Conservation (phyloP, 2,113 vertebrate genomes). For the Hippocampus mohnikei region DNA sequence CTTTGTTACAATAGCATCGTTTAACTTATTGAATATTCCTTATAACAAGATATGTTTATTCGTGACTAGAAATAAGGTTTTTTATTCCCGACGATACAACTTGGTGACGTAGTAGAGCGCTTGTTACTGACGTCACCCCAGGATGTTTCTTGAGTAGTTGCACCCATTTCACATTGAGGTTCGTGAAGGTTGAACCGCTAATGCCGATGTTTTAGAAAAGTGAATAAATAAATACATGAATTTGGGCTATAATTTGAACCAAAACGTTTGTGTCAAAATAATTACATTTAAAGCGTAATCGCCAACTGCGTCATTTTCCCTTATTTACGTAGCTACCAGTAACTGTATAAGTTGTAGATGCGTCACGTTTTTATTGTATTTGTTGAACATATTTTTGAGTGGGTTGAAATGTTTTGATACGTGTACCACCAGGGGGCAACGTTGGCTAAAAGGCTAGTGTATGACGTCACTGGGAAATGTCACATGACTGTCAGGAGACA, state of each 20-base stretch:
- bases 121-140: background rate
- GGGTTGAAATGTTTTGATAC: background rate
- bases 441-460: accelerated
- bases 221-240: too few species aligned
- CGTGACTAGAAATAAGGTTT: background rate
- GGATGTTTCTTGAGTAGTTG: background rate
- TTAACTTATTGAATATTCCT: background rate
- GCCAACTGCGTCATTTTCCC: background rate
- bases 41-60: too few species aligned
- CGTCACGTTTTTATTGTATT: background rate
- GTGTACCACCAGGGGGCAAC: constrained; percentile 5
- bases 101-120: background rate
- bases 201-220: too few species aligned
- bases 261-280: background rate
- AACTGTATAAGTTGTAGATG: background rate
- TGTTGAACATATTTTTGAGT: background rate
- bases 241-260: background rate
- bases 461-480: background rate
- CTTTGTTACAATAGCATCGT: background rate
- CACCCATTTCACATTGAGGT: too few species aligned
- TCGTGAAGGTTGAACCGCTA: too few species aligned
- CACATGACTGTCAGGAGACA: constrained; percentile 38
- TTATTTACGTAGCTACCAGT: background rate
- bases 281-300: background rate
- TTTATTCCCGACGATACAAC: background rate